Evolutionary conservation across 2,113 vertebrate genomes (phyloP).

Genomic region (Cephalopterus ornatus): DNA sequence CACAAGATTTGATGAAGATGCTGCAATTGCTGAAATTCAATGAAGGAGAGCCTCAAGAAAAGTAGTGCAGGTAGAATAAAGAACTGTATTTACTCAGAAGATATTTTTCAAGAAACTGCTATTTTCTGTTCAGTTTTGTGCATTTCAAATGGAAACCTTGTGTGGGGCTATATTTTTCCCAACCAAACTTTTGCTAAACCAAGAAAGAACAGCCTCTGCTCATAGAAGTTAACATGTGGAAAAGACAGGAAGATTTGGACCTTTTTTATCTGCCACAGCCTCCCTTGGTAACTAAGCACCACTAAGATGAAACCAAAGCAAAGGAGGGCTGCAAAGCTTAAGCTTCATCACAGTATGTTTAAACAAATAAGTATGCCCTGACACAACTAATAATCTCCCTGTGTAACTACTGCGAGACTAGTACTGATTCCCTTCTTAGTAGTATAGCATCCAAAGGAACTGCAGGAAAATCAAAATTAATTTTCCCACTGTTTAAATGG

Average conservation of each 20-base stretch:
- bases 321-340: background rate
- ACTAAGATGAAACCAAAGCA: background rate
- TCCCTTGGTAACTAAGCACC: background rate
- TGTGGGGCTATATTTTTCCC: background rate
- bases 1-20: background rate
- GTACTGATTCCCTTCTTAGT: background rate
- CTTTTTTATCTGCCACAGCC: background rate
- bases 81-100: background rate
- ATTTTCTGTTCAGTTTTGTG: background rate
- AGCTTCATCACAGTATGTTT: background rate
- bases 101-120: background rate
- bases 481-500: background rate
- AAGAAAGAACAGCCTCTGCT: background rate
- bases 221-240: background rate
- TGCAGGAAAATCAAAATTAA: background rate
- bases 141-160: background rate
- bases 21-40: background rate
- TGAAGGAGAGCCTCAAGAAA: background rate
- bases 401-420: background rate
- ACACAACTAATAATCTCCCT: background rate
- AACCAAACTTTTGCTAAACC: background rate
- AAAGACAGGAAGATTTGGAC: background rate
- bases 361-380: background rate
- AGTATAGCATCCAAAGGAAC: background rate
- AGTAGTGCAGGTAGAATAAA: background rate